Evolutionary conservation across 2,888 invertebrate genomes (phyloP).

Genomic region (Calephelis perditalis): DNA sequence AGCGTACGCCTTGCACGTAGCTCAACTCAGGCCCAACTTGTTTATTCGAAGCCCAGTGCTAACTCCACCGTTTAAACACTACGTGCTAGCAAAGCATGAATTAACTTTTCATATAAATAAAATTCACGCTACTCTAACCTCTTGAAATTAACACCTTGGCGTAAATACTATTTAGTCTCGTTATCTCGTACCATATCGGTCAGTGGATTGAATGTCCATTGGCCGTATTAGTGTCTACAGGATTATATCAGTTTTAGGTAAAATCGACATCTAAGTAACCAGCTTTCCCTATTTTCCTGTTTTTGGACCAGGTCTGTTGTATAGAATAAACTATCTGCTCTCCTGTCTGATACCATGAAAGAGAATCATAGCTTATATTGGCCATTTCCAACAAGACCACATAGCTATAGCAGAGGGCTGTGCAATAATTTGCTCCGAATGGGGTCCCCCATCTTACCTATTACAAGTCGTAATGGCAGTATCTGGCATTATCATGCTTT

Average conservation of each 20-base stretch:
- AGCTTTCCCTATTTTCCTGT: too few relatives aligned
- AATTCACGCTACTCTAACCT: constrained; percentile 77
- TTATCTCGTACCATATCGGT: constrained; percentile 57
- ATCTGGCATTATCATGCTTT: too few relatives aligned
- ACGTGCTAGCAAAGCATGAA: constrained; percentile 71
- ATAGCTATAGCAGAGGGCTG: too few relatives aligned
- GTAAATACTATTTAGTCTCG: constrained; percentile 72
- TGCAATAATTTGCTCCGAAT: too few relatives aligned
- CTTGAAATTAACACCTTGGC: constrained; percentile 76
- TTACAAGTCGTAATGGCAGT: too few relatives aligned
- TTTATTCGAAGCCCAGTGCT: constrained; percentile 72
- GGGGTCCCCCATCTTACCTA: too few relatives aligned
- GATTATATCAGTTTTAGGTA: constrained; percentile 20
- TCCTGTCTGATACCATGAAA: too few relatives aligned
- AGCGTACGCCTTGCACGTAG: constrained; percentile 38
- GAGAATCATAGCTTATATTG: too few relatives aligned
- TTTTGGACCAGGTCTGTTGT: too few relatives aligned
- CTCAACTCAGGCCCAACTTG: constrained; percentile 39
- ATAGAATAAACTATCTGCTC: too few relatives aligned
- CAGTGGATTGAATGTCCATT: constrained; percentile 25
- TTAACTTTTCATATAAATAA: constrained; percentile 79
- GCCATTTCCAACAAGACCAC: too few relatives aligned
- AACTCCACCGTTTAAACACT: constrained; percentile 75
- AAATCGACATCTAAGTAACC: too few relatives aligned
- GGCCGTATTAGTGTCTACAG: constrained; percentile 25